Percentiles rank a stretch among this genome's conserved stretches.
Evolutionary conservation across 2,113 vertebrate species (phyloP).

Genomic region (Uria aalge): DNA sequence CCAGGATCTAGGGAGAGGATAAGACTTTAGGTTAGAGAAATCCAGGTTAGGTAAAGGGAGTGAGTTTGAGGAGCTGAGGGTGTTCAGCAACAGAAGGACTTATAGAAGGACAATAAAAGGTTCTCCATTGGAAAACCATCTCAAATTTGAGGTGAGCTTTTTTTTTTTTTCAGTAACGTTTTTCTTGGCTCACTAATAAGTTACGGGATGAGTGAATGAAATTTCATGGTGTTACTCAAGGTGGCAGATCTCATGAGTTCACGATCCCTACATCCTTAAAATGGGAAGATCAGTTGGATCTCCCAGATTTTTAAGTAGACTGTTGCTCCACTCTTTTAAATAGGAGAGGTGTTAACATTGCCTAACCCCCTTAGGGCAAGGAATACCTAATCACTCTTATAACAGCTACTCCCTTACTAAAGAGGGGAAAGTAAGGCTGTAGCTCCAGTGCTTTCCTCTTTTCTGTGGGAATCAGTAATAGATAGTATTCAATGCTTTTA

Average conservation of each 20-base stretch:
- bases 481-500: not conserved
- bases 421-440: not conserved
- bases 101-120: not conserved
- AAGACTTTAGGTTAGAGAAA: not conserved
- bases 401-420: not conserved
- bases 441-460: not conserved
- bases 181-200: not conserved
- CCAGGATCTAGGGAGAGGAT: too few species aligned
- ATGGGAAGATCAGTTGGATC: not conserved
- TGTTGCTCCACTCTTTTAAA: not conserved
- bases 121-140: not conserved
- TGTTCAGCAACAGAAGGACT: not conserved
- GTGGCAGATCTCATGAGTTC: not conserved
- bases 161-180: not conserved
- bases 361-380: not conserved
- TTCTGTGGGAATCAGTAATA: not conserved
- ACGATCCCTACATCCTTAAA: not conserved
- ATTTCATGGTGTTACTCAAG: not conserved
- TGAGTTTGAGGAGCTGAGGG: not conserved
- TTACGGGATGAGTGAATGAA: not conserved
- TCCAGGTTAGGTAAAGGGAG: accelerated
- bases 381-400: not conserved
- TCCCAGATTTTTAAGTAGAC: not conserved
- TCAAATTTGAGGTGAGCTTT: not conserved
- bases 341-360: not conserved